phyloP scores from a whole-genome alignment of 1,140 invertebrate genomes.

The Calycopis cecrops region DNA sequence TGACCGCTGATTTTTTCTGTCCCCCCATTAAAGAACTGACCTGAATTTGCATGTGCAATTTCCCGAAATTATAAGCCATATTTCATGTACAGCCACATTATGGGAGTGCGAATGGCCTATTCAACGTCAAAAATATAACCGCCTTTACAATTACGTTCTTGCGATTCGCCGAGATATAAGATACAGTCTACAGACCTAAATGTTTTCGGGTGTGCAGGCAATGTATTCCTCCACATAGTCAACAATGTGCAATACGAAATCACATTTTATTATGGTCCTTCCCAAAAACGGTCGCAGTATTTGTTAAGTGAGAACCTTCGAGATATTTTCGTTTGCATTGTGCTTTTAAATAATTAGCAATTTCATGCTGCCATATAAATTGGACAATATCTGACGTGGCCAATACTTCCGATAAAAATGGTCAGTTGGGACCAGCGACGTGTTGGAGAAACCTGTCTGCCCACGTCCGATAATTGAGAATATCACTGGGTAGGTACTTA shows the following conservation, averaged over 20 bases:
- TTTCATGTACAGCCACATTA: too few relatives aligned
- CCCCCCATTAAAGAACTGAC: too few relatives aligned
- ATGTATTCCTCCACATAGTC: too few relatives aligned
- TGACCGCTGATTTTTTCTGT: too few relatives aligned
- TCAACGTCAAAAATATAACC: too few relatives aligned
- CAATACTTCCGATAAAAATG: conserved; percentile 9
- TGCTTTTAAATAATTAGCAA: conserved; percentile 11
- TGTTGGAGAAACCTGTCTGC: neutral
- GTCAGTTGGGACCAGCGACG: neutral
- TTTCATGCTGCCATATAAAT: conserved; percentile 6
- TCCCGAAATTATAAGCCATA: too few relatives aligned
- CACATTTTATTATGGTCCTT: conserved; percentile 3
- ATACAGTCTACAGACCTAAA: too few relatives aligned
- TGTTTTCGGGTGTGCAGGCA: too few relatives aligned
- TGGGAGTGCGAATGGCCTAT: too few relatives aligned
- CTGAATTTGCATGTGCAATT: too few relatives aligned
- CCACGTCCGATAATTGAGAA: neutral
- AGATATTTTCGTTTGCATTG: neutral
- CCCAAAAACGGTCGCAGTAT: conserved; percentile 6
- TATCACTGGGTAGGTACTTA: neutral
- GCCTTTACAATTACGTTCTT: too few relatives aligned
- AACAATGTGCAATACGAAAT: neutral
- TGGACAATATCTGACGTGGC: conserved; percentile 3
- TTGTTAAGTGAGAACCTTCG: neutral
- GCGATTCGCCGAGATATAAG: too few relatives aligned